These are phyloP conservation scores for Pagrus major DNA, from an alignment of 2,113 vertebrate genomes.

Conservation along the genomic window DNA sequence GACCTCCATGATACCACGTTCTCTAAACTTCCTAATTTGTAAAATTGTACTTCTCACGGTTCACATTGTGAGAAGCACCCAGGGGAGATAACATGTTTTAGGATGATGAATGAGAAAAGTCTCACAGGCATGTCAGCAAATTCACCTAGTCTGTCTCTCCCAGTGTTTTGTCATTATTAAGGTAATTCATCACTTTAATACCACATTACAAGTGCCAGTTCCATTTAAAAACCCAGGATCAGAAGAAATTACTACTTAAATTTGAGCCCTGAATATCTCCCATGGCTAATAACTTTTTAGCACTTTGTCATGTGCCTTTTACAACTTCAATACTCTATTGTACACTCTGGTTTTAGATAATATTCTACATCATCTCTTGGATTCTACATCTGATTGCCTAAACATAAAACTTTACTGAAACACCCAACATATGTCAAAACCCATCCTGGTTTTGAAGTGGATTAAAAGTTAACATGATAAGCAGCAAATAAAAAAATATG, in stretches of 20 bases:
- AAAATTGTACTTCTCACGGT: slow-evolving; percentile 36
- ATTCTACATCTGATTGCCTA: not conserved
- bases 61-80: slow-evolving; percentile 1
- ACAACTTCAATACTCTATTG: not conserved
- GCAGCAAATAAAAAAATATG: not conserved
- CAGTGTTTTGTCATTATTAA: not conserved
- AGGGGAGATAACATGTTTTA: slow-evolving; percentile 1
- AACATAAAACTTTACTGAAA: not conserved
- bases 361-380: no score
- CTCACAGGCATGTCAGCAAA: not conserved
- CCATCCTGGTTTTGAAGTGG: not conserved
- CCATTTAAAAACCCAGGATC: not conserved
- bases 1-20: not conserved
- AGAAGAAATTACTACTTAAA: not conserved
- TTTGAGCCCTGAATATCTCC: not conserved
- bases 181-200: slow-evolving; percentile 9
- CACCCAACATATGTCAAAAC: not conserved
- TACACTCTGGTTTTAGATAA: not conserved
- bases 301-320: not conserved
- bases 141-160: not conserved
- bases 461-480: not conserved
- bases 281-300: not conserved
- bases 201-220: not conserved
- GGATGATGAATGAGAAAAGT: slow-evolving; percentile 14
- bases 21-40: slow-evolving; percentile 2